A percentile compares a stretch with the other conserved stretches of the same genome.
Conservation (phyloP, 2,113 vertebrate species). For the Varanus salvator region DNA sequence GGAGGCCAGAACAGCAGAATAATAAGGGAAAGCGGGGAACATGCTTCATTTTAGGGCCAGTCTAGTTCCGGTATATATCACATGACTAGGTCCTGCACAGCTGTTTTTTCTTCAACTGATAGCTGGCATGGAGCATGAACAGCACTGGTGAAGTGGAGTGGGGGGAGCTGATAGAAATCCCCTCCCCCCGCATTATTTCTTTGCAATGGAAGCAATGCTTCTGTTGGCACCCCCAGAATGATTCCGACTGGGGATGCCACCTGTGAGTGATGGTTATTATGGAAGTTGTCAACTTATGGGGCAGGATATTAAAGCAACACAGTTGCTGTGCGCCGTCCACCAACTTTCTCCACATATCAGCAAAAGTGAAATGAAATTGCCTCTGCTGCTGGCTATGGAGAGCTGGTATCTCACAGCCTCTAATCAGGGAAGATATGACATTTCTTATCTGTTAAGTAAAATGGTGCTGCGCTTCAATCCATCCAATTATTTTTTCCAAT, state of each 20-base stretch:
- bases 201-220: background rate
- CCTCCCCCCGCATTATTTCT: background rate
- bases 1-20: background rate
- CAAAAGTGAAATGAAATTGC: constrained; percentile 67
- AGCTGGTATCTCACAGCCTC: constrained; percentile 46
- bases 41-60: background rate
- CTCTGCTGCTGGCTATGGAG: constrained; percentile 40
- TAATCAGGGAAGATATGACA: constrained; percentile 66
- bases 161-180: background rate
- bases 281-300: background rate
- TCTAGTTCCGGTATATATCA: background rate
- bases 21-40: background rate
- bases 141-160: background rate
- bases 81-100: background rate
- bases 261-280: background rate
- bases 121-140: background rate
- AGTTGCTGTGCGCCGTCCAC: background rate
- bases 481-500: constrained; percentile 69
- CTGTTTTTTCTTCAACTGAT: background rate
- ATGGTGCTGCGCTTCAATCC: constrained; percentile 60
- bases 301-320: constrained; percentile 32
- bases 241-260: background rate
- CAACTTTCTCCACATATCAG: constrained; percentile 47
- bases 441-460: constrained; percentile 72
- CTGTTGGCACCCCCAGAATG: background rate